Percentiles rank a stretch among this genome's conserved stretches.
phyloP scores from a whole-genome alignment of 2,888 invertebrate genomes.

The Agrochola macilenta region DNA sequence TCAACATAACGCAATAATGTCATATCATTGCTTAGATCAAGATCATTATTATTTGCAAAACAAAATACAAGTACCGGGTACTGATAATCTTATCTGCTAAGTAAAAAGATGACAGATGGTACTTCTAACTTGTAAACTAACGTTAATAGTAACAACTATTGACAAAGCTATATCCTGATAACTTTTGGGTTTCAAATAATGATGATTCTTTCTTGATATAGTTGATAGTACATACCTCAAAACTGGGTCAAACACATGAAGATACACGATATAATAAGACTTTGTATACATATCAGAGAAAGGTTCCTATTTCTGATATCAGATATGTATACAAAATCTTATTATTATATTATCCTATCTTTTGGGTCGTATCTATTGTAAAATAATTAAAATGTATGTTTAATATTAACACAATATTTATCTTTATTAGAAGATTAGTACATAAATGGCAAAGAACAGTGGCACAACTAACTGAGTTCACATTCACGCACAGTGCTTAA shows the following conservation, averaged over 20 bases:
- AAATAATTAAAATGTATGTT: not conserved
- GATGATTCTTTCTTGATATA: not conserved
- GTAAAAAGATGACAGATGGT: not conserved
- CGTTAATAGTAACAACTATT: conserved; percentile 7
- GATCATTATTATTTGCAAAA: not conserved
- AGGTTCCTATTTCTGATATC: not conserved
- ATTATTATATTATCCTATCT: not conserved
- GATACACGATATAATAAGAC: not conserved
- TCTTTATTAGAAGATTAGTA: too few relatives aligned
- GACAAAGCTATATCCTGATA: not conserved
- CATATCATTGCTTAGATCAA: not conserved
- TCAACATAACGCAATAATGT: not conserved
- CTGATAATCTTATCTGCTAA: conserved; percentile 10
- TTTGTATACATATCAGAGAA: too few relatives aligned
- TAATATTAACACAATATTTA: not conserved
- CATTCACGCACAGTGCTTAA: conserved; percentile 4
- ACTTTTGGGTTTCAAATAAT: not conserved
- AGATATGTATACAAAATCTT: too few relatives aligned
- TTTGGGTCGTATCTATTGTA: not conserved
- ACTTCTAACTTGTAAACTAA: not conserved
- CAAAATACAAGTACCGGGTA: not conserved
- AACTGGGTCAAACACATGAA: not conserved
- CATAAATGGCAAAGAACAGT: not conserved
- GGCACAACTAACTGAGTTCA: conserved; percentile 12
- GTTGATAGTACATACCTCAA: not conserved